phyloP scores from a whole-genome alignment of 2,113 vertebrate genomes.

The Pholis gunnellus region DNA sequence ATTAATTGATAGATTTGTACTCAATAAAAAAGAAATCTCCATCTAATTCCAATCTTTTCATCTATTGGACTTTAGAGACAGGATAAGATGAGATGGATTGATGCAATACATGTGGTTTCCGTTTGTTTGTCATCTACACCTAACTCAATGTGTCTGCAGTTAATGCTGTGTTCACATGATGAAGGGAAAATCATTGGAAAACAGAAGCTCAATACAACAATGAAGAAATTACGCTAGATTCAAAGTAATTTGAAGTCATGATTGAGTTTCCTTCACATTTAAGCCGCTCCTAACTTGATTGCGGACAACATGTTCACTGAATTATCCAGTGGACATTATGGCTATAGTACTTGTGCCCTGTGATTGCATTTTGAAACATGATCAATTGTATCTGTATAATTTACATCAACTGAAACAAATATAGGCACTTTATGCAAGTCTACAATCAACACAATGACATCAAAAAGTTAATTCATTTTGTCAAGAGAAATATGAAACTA shows the following conservation, averaged over 20 bases:
- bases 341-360: background rate
- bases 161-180: background rate
- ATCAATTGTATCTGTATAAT: background rate
- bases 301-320: background rate
- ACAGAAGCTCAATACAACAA: background rate
- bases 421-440: background rate
- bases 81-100: background rate
- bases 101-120: background rate
- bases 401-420: background rate
- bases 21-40: background rate
- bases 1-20: background rate
- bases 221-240: background rate
- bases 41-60: background rate
- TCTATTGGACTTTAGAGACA: background rate
- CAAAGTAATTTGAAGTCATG: background rate
- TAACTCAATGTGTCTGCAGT: background rate
- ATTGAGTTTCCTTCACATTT: background rate
- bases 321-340: background rate
- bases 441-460: background rate
- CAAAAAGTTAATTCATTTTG: slow-evolving; percentile 9
- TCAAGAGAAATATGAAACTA: slow-evolving; percentile 3
- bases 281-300: background rate
- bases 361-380: background rate
- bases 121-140: background rate
- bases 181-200: background rate